These are phyloP conservation scores for Pagetopsis macropterus DNA, from an alignment of 2,797 vertebrate genomes.

Conservation along the genomic window DNA sequence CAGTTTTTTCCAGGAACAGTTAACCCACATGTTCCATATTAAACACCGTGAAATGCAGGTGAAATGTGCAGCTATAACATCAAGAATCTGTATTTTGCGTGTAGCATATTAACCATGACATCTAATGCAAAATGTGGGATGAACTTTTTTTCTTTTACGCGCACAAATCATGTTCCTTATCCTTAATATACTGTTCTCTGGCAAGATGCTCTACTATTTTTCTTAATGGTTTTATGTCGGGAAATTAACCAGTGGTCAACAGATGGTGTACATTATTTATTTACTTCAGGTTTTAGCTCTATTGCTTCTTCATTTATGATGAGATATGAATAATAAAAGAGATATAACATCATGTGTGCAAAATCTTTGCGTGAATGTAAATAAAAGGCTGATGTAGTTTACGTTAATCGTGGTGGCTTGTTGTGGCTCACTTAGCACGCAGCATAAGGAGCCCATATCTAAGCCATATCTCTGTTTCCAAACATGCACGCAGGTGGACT, in stretches of 20 bases:
- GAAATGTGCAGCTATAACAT: slow-evolving; percentile 13
- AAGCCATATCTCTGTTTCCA: not conserved
- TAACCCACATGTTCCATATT: slow-evolving; percentile 1
- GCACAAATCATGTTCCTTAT: too few relatives aligned
- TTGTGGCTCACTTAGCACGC: slow-evolving; percentile 6
- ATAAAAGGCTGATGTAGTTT: slow-evolving; percentile 20
- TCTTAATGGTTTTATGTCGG: slow-evolving; percentile 39
- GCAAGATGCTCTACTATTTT: slow-evolving; percentile 15
- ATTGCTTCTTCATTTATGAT: slow-evolving; percentile 51
- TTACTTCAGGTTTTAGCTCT: slow-evolving; percentile 30
- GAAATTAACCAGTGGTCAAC: slow-evolving; percentile 39
- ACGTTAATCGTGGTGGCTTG: slow-evolving; percentile 24
- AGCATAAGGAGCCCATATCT: not conserved
- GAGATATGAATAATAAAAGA: slow-evolving; percentile 58
- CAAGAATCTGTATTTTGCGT: slow-evolving; percentile 3
- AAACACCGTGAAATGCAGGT: not conserved
- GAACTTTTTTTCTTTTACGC: not conserved
- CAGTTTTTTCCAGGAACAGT: slow-evolving; percentile 7
- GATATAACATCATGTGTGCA: slow-evolving; percentile 21
- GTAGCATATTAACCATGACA: slow-evolving; percentile 18
- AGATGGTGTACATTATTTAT: slow-evolving; percentile 68
- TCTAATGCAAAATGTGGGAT: not conserved
- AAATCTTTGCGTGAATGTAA: slow-evolving; percentile 32
- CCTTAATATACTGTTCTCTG: slow-evolving; percentile 24
- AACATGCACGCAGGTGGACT: not conserved